Evolutionary conservation across 2,888 invertebrate species (phyloP).

Genomic region (Drosophila mercatorum): DNA sequence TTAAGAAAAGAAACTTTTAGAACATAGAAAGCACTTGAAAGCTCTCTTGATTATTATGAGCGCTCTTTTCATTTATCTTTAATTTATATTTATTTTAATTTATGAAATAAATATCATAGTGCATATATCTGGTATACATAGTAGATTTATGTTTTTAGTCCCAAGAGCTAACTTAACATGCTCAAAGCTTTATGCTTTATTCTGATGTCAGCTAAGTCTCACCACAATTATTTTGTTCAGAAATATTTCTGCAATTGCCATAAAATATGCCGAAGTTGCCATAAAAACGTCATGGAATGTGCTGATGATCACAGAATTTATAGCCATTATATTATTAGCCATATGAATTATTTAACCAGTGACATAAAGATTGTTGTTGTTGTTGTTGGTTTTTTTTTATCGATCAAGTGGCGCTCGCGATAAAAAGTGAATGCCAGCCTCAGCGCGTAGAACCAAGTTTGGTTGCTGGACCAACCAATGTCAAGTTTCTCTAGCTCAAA

Average conservation of each 20-base stretch:
- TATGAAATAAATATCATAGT: no score
- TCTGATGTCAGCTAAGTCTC: neutral
- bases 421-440: slow-evolving; percentile 70
- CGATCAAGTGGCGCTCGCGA: slow-evolving; percentile 35
- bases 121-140: no score
- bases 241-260: neutral
- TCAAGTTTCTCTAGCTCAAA: slow-evolving; percentile 61
- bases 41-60: no score
- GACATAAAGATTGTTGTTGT: slow-evolving; percentile 40
- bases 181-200: neutral
- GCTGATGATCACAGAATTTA: slow-evolving; percentile 38
- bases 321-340: slow-evolving; percentile 41
- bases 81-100: no score
- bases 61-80: no score
- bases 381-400: slow-evolving; percentile 13
- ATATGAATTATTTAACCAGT: slow-evolving; percentile 53
- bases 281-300: slow-evolving; percentile 38
- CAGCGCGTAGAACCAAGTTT: slow-evolving; percentile 37
- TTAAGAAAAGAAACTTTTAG: no score
- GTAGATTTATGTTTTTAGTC: neutral
- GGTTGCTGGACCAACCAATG: slow-evolving; percentile 59
- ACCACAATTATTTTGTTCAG: neutral
- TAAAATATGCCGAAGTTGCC: slow-evolving; percentile 10
- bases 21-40: no score
- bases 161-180: neutral